These are phyloP conservation scores for Trichechus manatus DNA, from an alignment of 2,113 vertebrate genomes.

Conservation along the genomic window DNA sequence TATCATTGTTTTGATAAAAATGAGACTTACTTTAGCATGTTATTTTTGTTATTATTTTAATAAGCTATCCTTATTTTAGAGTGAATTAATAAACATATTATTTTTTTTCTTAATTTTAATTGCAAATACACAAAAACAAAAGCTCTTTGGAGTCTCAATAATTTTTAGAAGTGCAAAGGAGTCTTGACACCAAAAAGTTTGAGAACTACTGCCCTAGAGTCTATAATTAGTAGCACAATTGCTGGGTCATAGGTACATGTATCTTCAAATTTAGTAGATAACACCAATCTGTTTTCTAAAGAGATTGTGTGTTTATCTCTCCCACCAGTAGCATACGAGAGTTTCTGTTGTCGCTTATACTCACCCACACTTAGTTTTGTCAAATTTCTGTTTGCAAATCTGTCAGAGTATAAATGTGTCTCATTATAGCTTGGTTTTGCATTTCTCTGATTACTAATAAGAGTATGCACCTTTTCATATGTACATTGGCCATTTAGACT, in stretches of 20 bases:
- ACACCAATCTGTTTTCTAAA: background rate
- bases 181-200: background rate
- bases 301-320: background rate
- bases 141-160: background rate
- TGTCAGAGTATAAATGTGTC: background rate
- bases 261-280: background rate
- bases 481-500: background rate
- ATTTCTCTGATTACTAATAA: background rate
- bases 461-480: background rate
- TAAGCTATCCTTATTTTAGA: background rate
- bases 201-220: background rate
- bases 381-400: conserved; percentile 16
- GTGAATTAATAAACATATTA: background rate
- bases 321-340: background rate
- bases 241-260: background rate
- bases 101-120: background rate
- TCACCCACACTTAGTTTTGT: background rate
- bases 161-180: background rate
- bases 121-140: background rate
- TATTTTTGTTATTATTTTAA: conserved; percentile 33
- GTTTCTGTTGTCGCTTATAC: background rate
- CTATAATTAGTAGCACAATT: background rate
- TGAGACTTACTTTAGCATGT: background rate
- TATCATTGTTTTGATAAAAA: background rate
- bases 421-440: background rate